phyloP scores from a whole-genome alignment of 1,140 invertebrate genomes.

The Hylyphantes graminicola region DNA sequence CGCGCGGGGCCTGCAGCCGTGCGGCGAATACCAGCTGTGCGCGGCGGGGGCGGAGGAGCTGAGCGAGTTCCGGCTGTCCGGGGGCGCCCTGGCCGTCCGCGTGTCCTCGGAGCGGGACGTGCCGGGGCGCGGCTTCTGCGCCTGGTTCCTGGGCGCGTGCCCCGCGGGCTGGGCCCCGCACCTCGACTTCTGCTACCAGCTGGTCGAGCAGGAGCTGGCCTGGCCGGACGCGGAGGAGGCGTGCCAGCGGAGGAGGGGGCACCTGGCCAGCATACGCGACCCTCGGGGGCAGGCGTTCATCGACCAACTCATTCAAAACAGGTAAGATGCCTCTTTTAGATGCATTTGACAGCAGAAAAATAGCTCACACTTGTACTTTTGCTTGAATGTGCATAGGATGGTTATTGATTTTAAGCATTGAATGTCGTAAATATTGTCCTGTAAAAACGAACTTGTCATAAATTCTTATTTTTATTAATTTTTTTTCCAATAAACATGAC shows the following conservation, averaged over 20 bases:
- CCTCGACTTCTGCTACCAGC: constrained; percentile 74
- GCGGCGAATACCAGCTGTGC: background rate
- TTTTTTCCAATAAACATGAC: no score
- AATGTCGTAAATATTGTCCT: no score
- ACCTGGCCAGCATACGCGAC: constrained; percentile 75
- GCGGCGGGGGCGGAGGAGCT: background rate
- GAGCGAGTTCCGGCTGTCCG: background rate
- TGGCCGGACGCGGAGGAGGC: constrained; percentile 77
- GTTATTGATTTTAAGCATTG: no score
- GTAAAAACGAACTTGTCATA: no score
- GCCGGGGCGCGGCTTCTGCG: constrained; percentile 32
- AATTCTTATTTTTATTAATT: no score
- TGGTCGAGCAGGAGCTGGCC: constrained; percentile 71
- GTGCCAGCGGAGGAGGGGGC: constrained; percentile 74
- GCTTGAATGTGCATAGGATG: no score
- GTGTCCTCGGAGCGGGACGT: background rate
- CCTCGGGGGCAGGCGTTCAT: constrained; percentile 71
- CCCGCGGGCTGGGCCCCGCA: constrained; percentile 75
- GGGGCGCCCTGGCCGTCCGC: background rate
- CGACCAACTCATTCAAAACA: constrained; percentile 62
- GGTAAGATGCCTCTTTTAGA: constrained; percentile 57
- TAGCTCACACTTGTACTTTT: no score
- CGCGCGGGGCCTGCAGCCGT: constrained; percentile 20
- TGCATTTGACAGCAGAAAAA: no score
- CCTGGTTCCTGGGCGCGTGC: constrained; percentile 66